Evolutionary conservation across 2,888 invertebrate species (phyloP).

Genomic region (Drosophila antonietae): DNA sequence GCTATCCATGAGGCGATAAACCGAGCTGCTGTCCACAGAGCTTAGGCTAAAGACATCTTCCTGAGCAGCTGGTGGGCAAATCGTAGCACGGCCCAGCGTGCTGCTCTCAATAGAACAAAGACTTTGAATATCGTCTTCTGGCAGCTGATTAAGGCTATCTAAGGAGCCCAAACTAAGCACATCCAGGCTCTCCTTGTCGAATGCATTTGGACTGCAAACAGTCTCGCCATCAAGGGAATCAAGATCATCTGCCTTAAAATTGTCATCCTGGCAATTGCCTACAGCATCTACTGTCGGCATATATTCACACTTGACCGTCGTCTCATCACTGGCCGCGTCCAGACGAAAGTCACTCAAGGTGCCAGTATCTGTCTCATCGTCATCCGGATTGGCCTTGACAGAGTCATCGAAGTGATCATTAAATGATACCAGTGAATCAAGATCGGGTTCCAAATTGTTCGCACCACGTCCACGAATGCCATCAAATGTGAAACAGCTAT

Average conservation of each 20-base stretch:
- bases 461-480: neutral
- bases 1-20: neutral
- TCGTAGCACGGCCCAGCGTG: neutral
- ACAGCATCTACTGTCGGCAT: neutral
- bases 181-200: too few species aligned
- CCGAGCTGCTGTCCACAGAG: slow-evolving; percentile 11
- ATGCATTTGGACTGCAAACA: slow-evolving; percentile 10
- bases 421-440: neutral
- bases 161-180: too few species aligned
- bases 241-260: slow-evolving; percentile 12
- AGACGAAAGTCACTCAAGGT: slow-evolving; percentile 2
- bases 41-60: slow-evolving; percentile 35
- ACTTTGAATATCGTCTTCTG: slow-evolving; percentile 22
- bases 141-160: too few species aligned
- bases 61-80: neutral
- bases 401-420: slow-evolving; percentile 1
- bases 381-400: neutral
- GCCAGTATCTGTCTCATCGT: neutral
- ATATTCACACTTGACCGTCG: neutral
- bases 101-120: slow-evolving; percentile 26
- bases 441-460: slow-evolving; percentile 2
- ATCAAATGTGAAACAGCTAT: neutral
- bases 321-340: slow-evolving; percentile 22
- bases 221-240: slow-evolving; percentile 31
- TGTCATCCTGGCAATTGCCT: neutral